Evolutionary conservation across 1,140 invertebrate species (phyloP).

Genomic region (Caenorhabditis tropicalis): DNA sequence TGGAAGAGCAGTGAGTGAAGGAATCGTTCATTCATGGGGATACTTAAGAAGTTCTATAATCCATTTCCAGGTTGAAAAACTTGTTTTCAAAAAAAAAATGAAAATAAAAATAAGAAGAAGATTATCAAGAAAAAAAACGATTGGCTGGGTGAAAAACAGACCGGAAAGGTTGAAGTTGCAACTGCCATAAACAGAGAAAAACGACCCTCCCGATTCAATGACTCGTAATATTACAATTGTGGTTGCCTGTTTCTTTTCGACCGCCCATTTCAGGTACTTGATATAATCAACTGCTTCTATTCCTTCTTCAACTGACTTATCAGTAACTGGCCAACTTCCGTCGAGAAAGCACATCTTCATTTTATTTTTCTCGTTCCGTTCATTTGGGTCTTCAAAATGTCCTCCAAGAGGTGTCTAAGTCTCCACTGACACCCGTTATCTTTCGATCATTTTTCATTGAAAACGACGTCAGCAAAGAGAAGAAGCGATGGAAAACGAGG

Average conservation of each 20-base stretch:
- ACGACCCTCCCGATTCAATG: not conserved
- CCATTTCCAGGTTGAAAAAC: no score
- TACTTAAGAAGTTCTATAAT: no score
- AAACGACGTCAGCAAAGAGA: not conserved
- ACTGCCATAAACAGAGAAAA: slow-evolving; percentile 16
- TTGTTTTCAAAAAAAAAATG: no score
- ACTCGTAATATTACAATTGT: not conserved
- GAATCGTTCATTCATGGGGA: no score
- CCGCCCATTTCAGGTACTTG: not conserved
- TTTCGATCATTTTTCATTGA: not conserved
- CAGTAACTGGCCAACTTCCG: not conserved
- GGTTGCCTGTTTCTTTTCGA: not conserved
- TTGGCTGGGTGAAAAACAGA: no score
- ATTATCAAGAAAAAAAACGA: slow-evolving; percentile 1
- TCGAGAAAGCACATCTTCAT: not conserved
- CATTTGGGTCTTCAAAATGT: not conserved
- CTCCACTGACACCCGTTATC: not conserved
- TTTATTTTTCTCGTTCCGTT: not conserved
- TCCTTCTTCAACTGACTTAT: not conserved
- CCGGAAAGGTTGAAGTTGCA: not conserved
- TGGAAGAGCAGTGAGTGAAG: no score
- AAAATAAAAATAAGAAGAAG: not conserved
- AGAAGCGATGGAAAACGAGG: slow-evolving; percentile 6
- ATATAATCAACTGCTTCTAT: not conserved
- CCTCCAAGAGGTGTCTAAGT: not conserved